Percentiles rank a stretch among this genome's conserved stretches.
Evolutionary conservation across 1,140 invertebrate species (phyloP).

Genomic region (Pseudachorutes palmiensis): DNA sequence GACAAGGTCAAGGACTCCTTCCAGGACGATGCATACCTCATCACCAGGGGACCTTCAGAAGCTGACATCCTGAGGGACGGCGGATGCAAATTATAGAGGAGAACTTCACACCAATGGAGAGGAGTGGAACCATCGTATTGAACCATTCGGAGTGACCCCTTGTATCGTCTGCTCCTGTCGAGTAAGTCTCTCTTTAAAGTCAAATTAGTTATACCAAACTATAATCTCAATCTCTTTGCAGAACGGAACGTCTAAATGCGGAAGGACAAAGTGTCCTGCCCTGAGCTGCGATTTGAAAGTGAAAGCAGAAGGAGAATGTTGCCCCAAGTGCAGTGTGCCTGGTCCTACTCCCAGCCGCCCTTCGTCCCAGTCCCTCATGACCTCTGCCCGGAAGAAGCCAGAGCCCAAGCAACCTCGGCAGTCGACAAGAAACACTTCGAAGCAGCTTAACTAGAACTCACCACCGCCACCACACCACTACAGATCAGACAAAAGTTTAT

Average conservation of each 20-base stretch:
- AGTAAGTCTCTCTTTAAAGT: conserved; percentile 49
- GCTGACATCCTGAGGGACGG: conserved; percentile 60
- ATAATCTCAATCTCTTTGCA: conserved; percentile 43
- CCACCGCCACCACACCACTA: neutral
- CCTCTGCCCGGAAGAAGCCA: neutral
- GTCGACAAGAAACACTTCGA: neutral
- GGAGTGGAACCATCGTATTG: conserved; percentile 74
- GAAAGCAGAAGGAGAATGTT: conserved; percentile 37
- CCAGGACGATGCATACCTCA: conserved; percentile 35
- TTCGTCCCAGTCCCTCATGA: neutral
- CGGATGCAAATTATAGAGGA: conserved; percentile 59
- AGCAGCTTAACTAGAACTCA: conserved; percentile 20
- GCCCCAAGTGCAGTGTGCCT: conserved; percentile 37
- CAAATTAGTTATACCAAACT: conserved; percentile 15
- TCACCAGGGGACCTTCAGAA: conserved; percentile 46
- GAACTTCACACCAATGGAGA: conserved; percentile 65
- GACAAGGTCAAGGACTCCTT: conserved; percentile 30
- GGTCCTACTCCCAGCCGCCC: conserved; percentile 3
- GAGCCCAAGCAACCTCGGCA: conserved; percentile 3
- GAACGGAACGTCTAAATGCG: conserved; percentile 70
- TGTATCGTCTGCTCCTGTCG: conserved; percentile 81
- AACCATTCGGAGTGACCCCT: conserved; percentile 67
- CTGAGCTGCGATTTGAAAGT: conserved; percentile 33
- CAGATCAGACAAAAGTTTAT: neutral
- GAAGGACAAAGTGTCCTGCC: conserved; percentile 64